Evolutionary conservation across 1,140 invertebrate genomes (phyloP).

Genomic region (Cotesia vestalis): DNA sequence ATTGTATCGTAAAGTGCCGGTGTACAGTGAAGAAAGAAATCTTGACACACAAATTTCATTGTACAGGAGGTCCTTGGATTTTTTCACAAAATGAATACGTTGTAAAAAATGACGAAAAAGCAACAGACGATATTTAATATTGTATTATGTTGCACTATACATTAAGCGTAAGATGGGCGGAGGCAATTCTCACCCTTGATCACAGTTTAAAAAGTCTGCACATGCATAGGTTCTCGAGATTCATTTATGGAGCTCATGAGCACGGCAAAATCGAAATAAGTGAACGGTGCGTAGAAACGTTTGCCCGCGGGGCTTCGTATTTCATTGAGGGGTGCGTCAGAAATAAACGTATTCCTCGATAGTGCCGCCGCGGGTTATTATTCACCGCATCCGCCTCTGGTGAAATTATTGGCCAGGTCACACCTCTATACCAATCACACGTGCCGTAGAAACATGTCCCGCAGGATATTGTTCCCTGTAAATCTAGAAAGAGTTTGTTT

Average conservation of each 20-base stretch:
- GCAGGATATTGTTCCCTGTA: neutral
- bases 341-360: slow-evolving; percentile 23
- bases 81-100: too few species aligned
- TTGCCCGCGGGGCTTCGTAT: slow-evolving; percentile 15
- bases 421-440: slow-evolving; percentile 13
- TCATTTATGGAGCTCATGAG: neutral
- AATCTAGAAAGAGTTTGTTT: neutral
- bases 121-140: too few species aligned
- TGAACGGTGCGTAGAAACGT: neutral
- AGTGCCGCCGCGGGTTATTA: slow-evolving; percentile 17
- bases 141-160: too few species aligned
- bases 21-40: too few species aligned
- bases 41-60: too few species aligned
- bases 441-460: neutral
- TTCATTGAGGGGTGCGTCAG: slow-evolving; percentile 6
- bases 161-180: slow-evolving; percentile 16
- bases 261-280: neutral
- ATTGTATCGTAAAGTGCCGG: too few species aligned
- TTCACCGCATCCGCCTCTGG: slow-evolving; percentile 25
- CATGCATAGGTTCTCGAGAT: neutral
- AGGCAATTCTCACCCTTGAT: slow-evolving; percentile 12
- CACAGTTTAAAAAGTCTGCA: too few species aligned
- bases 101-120: too few species aligned
- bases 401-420: slow-evolving; percentile 26
- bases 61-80: too few species aligned